phyloP scores from a whole-genome alignment of 92 coral and sea anemone genomes.

The Palythoa heliodiscus region DNA sequence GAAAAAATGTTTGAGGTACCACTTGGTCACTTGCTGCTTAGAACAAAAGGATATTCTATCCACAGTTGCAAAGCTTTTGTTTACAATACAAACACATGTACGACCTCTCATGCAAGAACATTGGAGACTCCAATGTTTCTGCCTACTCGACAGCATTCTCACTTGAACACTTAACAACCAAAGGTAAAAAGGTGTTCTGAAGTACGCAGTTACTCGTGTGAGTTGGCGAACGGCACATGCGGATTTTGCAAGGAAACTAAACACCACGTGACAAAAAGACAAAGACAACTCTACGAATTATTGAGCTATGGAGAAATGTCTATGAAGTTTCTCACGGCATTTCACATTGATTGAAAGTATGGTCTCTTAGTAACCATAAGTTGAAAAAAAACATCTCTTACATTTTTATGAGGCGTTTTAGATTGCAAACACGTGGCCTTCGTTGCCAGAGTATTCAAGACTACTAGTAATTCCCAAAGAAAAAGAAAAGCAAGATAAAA shows the following conservation, averaged over 20 bases:
- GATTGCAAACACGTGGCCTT: neutral
- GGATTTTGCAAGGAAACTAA: neutral
- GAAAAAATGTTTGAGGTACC: neutral
- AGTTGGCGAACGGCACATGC: neutral
- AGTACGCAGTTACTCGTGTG: neutral
- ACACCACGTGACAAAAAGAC: neutral
- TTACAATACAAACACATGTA: neutral
- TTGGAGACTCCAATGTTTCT: too few species aligned
- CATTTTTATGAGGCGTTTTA: neutral
- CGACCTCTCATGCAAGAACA: too few species aligned
- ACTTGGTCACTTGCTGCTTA: neutral
- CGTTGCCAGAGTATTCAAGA: neutral
- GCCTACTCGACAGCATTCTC: neutral
- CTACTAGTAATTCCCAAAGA: too few species aligned
- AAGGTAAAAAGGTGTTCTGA: neutral
- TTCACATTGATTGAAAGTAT: neutral
- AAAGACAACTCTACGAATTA: neutral
- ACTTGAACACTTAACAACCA: neutral
- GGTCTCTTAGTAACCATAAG: slow-evolving; percentile 1
- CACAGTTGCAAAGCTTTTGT: neutral
- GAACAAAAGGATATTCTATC: neutral
- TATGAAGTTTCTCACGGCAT: slow-evolving; percentile 19
- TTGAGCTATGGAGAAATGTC: neutral
- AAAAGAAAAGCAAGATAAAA: neutral
- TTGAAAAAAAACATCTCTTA: neutral